Evolutionary conservation across 1,140 invertebrate genomes (phyloP), one percentile per base, ranked within the genome.

Genomic region (Propsilocerus akamusi): DNA sequence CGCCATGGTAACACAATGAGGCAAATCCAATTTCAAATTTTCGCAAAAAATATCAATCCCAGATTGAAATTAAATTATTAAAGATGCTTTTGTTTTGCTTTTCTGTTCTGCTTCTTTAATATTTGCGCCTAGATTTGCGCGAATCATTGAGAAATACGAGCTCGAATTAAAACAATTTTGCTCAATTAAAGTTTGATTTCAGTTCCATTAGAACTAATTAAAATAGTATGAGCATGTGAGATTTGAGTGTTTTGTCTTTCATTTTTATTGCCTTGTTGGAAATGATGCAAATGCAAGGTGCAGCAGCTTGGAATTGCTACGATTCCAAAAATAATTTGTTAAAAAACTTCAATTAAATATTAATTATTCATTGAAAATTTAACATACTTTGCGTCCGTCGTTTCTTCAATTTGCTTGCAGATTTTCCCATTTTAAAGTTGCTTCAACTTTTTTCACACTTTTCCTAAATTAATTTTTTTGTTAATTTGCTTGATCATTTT

Each of bases 61-160:
- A 20, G 22, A 41, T 41, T 41, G 34, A 41, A 41, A 41, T n/a
- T 41, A 41, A 41, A 41, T 41, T 41, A 41, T 41, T 41, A 41
- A 41, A 41, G 17, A 14, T 20, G 22, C 22, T 30, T 41, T 41
- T n/a, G n/a, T n/a, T n/a, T n/a, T n/a, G n/a, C 17, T 20, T n/a
- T 14, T 6, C 30, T 37, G n/a, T 37, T 41, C n/a, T 41, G 17
- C 22, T 41, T 5, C 34, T 20, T 4, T 41, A 20, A 11, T 11
- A 30, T 11, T 30, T 30, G 6, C 28, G 28, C 17, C 22, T 7
- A 41, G 17, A 41, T 20, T 41, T 41, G 14, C 10, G 34, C 34
- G n/a, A n/a, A n/a, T n/a, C n/a, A n/a, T n/a, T n/a, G n/a, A n/a
- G n/a, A n/a, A n/a, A n/a, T n/a, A n/a, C n/a, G n/a, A n/a, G n/a